Evolutionary conservation across 2,888 invertebrate genomes (phyloP).

Genomic region (Xanthorhoe designata): DNA sequence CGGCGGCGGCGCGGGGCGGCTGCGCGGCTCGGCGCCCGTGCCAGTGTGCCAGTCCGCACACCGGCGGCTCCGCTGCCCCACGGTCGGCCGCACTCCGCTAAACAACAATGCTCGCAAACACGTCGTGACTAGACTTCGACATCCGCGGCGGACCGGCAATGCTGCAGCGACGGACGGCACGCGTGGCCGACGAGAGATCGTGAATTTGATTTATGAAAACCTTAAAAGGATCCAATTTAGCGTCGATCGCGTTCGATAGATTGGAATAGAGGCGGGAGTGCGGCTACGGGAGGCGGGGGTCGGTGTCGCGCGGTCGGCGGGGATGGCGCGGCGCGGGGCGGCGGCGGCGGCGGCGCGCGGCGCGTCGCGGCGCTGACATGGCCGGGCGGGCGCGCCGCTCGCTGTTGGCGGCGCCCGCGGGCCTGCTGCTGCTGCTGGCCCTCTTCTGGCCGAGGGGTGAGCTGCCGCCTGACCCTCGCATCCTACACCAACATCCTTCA

Average conservation of each 20-base stretch:
- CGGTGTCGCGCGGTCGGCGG: conserved; percentile 65
- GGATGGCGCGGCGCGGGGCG: conserved; percentile 77
- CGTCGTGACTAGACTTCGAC: conserved; percentile 74
- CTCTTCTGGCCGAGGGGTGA: conserved; percentile 82
- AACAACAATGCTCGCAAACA: conserved; percentile 84
- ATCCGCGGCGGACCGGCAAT: conserved; percentile 75
- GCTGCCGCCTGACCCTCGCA: conserved; percentile 36
- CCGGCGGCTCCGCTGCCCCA: conserved; percentile 86
- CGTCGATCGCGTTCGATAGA: conserved; percentile 75
- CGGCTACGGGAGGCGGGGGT: conserved; percentile 65
- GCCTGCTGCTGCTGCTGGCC: conserved; percentile 83
- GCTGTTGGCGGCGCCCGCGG: conserved; percentile 84
- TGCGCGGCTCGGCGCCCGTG: conserved; percentile 64
- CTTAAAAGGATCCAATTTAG: conserved; percentile 71
- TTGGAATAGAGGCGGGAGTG: conserved; percentile 74
- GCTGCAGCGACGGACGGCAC: conserved; percentile 78
- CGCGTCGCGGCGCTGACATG: conserved; percentile 83
- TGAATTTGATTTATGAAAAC: conserved; percentile 80
- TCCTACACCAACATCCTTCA: conserved; percentile 1
- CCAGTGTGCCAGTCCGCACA: conserved; percentile 85
- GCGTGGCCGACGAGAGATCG: conserved; percentile 79
- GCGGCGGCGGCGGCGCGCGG: conserved; percentile 73
- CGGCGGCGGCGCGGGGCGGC: conserved; percentile 54
- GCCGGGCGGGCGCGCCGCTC: conserved; percentile 83
- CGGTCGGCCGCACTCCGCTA: conserved; percentile 84